These are phyloP conservation scores for Asteroscopus sphinx DNA, from an alignment of 2,888 invertebrate species.

Conservation along the genomic window DNA sequence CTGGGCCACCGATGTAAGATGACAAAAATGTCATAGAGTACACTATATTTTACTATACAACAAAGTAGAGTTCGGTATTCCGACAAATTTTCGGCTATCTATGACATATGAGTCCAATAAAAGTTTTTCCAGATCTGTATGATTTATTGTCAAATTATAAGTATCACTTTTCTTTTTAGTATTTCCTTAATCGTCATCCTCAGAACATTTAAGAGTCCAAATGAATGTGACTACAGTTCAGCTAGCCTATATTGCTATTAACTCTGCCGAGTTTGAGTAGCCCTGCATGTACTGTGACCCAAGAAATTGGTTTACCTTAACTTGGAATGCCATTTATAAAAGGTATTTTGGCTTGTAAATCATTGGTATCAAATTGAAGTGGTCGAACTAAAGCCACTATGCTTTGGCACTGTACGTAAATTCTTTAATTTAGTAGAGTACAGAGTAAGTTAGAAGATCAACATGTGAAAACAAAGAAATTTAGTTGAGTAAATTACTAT, in stretches of 20 bases:
- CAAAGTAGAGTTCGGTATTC: conserved; percentile 11
- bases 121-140: background rate
- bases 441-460: background rate
- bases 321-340: conserved; percentile 16
- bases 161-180: background rate
- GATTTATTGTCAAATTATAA: conserved; percentile 6
- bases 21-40: no score
- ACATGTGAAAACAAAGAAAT: background rate
- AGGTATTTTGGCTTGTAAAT: conserved; percentile 35
- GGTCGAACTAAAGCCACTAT: conserved; percentile 17
- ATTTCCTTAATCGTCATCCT: conserved; percentile 24
- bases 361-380: conserved; percentile 7
- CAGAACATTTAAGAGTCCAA: conserved; percentile 6
- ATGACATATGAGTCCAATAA: conserved; percentile 3
- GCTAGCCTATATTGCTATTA: conserved; percentile 24
- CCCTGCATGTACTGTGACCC: conserved; percentile 32
- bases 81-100: conserved; percentile 10
- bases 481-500: no score
- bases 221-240: conserved; percentile 13
- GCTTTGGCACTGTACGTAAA: conserved; percentile 28
- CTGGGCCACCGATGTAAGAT: no score
- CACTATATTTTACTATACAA: conserved; percentile 32
- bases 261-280: conserved; percentile 38
- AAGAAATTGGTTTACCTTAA: conserved; percentile 39
- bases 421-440: conserved; percentile 30